These are phyloP conservation scores for Pygmarrhopalites habei DNA, from an alignment of 1,140 invertebrate genomes.

Conservation along the genomic window DNA sequence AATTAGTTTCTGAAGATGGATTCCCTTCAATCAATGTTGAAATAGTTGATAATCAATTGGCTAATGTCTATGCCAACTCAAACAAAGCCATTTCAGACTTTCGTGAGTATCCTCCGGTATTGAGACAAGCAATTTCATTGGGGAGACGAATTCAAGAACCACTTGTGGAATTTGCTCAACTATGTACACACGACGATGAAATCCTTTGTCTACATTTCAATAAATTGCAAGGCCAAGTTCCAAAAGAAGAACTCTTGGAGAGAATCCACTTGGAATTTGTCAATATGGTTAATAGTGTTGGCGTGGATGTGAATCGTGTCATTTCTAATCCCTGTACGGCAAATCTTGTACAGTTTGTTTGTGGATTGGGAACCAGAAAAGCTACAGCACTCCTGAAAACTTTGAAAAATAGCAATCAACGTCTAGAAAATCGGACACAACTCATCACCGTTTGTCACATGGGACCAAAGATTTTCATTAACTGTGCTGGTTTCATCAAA, in stretches of 20 bases:
- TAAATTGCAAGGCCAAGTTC: constrained; percentile 65
- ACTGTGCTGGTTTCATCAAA: constrained; percentile 98
- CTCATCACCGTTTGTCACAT: constrained; percentile 90
- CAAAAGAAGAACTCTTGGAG: constrained; percentile 77
- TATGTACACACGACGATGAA: constrained; percentile 54
- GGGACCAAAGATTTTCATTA: constrained; percentile 98
- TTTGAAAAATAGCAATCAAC: constrained; percentile 86
- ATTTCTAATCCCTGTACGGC: constrained; percentile 78
- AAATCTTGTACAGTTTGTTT: constrained; percentile 94
- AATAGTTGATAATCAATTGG: constrained; percentile 85
- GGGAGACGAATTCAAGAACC: constrained; percentile 91
- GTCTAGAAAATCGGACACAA: constrained; percentile 89
- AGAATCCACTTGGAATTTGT: constrained; percentile 87
- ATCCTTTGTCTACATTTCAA: constrained; percentile 55
- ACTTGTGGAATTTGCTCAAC: constrained; percentile 85
- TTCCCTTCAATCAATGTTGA: constrained; percentile 83
- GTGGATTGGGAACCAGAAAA: constrained; percentile 92
- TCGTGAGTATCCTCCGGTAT: constrained; percentile 37
- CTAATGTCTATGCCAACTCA: constrained; percentile 83
- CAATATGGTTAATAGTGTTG: constrained; percentile 89
- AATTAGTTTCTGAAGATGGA: constrained; percentile 73
- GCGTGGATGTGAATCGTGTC: constrained; percentile 94
- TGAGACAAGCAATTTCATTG: constrained; percentile 69
- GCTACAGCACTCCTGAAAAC: constrained; percentile 74
- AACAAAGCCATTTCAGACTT: constrained; percentile 63